Percentiles rank a stretch among this genome's conserved stretches.
These are phyloP conservation scores for Aeoliscus strigatus DNA, from an alignment of 2,797 vertebrate genomes.

Conservation along the genomic window DNA sequence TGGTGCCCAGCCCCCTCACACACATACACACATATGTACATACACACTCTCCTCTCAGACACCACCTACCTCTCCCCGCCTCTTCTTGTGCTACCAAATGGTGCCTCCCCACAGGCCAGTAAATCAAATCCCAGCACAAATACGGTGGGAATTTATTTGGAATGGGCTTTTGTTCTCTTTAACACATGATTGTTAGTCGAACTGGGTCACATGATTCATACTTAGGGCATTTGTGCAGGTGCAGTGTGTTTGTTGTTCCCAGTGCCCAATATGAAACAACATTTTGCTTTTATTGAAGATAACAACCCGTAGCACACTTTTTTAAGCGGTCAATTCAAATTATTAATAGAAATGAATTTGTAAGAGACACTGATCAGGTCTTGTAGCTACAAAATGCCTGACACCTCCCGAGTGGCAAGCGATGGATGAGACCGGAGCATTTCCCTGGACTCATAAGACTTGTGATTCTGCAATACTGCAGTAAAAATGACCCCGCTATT, in stretches of 20 bases:
- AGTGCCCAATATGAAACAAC: too few species aligned
- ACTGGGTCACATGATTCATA: constrained; percentile 88
- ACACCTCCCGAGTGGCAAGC: too few species aligned
- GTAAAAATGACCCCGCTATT: too few species aligned
- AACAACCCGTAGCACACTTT: constrained; percentile 7
- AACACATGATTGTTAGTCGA: constrained; percentile 97
- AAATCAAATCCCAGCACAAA: constrained; percentile 99
- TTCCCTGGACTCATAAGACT: too few species aligned
- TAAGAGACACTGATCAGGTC: too few species aligned
- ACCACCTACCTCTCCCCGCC: constrained; percentile 94
- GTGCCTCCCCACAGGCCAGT: constrained; percentile 97
- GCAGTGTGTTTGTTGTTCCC: constrained; percentile 63
- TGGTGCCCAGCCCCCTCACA: constrained; percentile 66
- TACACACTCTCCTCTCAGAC: constrained; percentile 75
- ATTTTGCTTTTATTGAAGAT: constrained; percentile 16
- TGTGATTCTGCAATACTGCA: too few species aligned
- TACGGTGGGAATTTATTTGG: constrained; percentile 99
- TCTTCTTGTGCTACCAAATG: constrained; percentile 96
- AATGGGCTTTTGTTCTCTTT: constrained; percentile 99
- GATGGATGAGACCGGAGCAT: too few species aligned
- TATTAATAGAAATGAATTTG: too few species aligned
- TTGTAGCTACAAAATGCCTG: too few species aligned
- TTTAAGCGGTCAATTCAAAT: too few species aligned
- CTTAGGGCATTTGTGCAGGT: constrained; percentile 73
- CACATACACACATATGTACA: constrained; percentile 16